Percentiles rank a stretch among this genome's conserved stretches.
Conservation (phyloP, 2,888 invertebrate species). For the Stegana nigrithorax region DNA sequence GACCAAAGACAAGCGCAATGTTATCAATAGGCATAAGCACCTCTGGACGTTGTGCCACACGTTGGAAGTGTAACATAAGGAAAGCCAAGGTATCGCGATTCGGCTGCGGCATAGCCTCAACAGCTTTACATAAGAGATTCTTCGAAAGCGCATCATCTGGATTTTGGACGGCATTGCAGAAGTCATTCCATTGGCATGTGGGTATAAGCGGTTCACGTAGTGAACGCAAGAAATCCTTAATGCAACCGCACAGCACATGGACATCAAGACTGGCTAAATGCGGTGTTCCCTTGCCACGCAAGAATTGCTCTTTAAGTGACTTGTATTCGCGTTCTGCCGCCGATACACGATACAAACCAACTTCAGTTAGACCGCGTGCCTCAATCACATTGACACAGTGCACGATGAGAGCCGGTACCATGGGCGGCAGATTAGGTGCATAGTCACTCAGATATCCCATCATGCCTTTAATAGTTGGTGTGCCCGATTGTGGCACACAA, state of each 20-base stretch:
- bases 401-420: constrained; percentile 93
- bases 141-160: constrained; percentile 72
- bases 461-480: constrained; percentile 74
- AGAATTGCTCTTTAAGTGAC: constrained; percentile 85
- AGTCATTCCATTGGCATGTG: constrained; percentile 79
- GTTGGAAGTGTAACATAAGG: constrained; percentile 90
- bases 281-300: constrained; percentile 87
- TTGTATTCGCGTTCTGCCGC: constrained; percentile 92
- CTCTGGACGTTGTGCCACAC: constrained; percentile 83
- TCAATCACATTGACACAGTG: constrained; percentile 97
- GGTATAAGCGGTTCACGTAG: constrained; percentile 92
- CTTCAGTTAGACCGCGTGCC: constrained; percentile 84
- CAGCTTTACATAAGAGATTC: constrained; percentile 75
- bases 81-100: constrained; percentile 96
- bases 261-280: constrained; percentile 81
- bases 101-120: constrained; percentile 87
- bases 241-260: constrained; percentile 90
- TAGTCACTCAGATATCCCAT: constrained; percentile 88
- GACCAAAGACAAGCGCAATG: constrained; percentile 91
- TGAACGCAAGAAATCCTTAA: constrained; percentile 93
- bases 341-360: constrained; percentile 92
- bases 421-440: constrained; percentile 86
- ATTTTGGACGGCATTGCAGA: constrained; percentile 69
- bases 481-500: constrained; percentile 81
- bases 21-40: constrained; percentile 94